These are phyloP conservation scores for Thamnophis elegans DNA, from an alignment of 2,797 vertebrate species.

Conservation along the genomic window DNA sequence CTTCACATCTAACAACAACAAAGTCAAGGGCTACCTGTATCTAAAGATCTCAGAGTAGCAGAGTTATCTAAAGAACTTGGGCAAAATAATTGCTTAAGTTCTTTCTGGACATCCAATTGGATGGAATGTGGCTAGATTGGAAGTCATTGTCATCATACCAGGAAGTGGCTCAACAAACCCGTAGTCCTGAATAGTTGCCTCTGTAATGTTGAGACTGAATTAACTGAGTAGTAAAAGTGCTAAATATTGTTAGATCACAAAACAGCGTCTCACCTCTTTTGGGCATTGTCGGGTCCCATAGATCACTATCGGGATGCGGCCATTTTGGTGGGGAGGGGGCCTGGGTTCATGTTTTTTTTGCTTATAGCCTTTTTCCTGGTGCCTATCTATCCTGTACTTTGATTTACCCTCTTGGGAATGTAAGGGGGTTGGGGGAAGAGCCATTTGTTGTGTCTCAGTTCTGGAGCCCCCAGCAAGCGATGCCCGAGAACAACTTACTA, in stretches of 20 bases:
- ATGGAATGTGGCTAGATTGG: not conserved
- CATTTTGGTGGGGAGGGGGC: too few relatives aligned
- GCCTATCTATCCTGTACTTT: too few relatives aligned
- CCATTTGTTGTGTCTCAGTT: too few relatives aligned
- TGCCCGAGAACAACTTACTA: too few relatives aligned
- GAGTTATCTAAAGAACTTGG: not conserved
- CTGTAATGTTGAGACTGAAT: not conserved
- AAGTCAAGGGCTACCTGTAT: not conserved
- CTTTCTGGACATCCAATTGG: not conserved
- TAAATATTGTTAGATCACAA: not conserved
- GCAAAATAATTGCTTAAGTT: not conserved
- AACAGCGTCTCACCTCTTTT: not conserved
- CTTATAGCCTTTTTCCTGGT: too few relatives aligned
- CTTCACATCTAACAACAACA: too few relatives aligned
- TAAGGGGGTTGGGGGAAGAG: too few relatives aligned
- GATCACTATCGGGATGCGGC: too few relatives aligned
- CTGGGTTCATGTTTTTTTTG: too few relatives aligned
- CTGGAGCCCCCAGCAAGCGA: too few relatives aligned
- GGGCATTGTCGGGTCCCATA: not conserved
- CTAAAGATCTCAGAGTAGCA: not conserved
- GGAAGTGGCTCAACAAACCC: not conserved
- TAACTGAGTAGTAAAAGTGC: not conserved
- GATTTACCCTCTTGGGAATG: too few relatives aligned
- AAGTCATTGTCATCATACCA: not conserved
- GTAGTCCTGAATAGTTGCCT: not conserved